phyloP scores from a whole-genome alignment of 2,888 invertebrate species.

The Spilarctia lutea region DNA sequence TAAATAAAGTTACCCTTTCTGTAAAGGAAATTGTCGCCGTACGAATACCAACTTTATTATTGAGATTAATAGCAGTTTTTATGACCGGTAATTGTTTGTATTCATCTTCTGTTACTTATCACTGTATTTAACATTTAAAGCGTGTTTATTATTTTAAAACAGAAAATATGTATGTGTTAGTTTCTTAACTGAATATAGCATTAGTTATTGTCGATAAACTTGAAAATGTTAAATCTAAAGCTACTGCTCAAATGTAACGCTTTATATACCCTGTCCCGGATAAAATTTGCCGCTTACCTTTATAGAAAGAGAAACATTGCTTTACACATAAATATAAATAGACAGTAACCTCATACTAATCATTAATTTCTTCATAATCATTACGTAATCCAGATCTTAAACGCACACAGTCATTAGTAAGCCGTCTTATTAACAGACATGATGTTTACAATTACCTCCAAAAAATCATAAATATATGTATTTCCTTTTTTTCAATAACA shows the following conservation, averaged over 20 bases:
- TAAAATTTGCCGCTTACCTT: background rate
- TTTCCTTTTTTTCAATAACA: conserved; percentile 8
- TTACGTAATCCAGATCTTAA: background rate
- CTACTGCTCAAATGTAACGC: background rate
- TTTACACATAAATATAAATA: background rate
- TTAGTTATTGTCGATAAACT: background rate
- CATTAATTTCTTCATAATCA: background rate
- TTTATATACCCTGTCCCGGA: background rate
- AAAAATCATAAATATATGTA: conserved; percentile 21
- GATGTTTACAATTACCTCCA: background rate
- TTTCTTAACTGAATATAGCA: too few relatives aligned
- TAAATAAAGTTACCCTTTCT: conserved; percentile 28
- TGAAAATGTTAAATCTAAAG: background rate
- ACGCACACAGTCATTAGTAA: background rate
- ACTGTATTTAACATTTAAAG: background rate
- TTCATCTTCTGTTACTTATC: background rate
- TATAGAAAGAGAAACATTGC: background rate
- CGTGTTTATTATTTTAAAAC: too few relatives aligned
- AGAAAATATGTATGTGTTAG: too few relatives aligned
- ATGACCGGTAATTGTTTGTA: background rate
- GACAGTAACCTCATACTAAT: background rate
- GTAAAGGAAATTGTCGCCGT: conserved; percentile 14
- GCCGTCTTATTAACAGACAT: background rate
- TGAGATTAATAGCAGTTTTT: conserved; percentile 15
- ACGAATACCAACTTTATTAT: conserved; percentile 12